Evolutionary conservation across 2,113 vertebrate species (phyloP).

Genomic region (Polyodon spathula): DNA sequence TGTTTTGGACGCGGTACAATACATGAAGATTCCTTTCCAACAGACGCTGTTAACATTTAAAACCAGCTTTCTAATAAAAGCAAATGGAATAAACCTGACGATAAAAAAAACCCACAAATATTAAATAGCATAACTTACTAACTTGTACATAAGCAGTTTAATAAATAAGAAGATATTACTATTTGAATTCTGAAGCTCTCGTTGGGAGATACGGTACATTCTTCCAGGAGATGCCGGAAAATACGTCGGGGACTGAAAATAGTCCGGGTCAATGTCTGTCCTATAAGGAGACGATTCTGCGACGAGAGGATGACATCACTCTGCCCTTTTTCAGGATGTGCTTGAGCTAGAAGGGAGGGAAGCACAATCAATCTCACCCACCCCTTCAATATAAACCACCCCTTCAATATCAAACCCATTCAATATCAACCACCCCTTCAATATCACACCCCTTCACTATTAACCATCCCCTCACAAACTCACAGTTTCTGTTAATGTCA

Average conservation of each 20-base stretch:
- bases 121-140: slow-evolving; percentile 7
- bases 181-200: slow-evolving; percentile 15
- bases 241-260: slow-evolving; percentile 46
- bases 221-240: slow-evolving; percentile 25
- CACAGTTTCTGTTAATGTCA: too few relatives aligned
- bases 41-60: too few relatives aligned
- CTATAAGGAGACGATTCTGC: slow-evolving; percentile 63
- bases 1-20: too few relatives aligned
- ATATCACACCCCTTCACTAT: too few relatives aligned
- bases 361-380: too few relatives aligned
- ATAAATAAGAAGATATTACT: slow-evolving; percentile 21
- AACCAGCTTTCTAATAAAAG: not conserved
- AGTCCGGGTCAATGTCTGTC: slow-evolving; percentile 58
- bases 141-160: slow-evolving; percentile 8
- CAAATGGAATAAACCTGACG: too few relatives aligned
- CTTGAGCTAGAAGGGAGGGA: slow-evolving; percentile 57
- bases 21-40: too few relatives aligned
- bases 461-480: too few relatives aligned
- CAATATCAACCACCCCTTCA: too few relatives aligned
- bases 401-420: too few relatives aligned
- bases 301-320: slow-evolving; percentile 43
- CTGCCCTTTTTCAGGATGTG: slow-evolving; percentile 73
- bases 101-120: slow-evolving; percentile 3
- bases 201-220: slow-evolving; percentile 32
- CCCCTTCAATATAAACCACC: too few relatives aligned